Percentiles rank a stretch among this genome's conserved stretches.
Conservation (phyloP, 1,140 invertebrate genomes). For the Hestina assimilis region DNA sequence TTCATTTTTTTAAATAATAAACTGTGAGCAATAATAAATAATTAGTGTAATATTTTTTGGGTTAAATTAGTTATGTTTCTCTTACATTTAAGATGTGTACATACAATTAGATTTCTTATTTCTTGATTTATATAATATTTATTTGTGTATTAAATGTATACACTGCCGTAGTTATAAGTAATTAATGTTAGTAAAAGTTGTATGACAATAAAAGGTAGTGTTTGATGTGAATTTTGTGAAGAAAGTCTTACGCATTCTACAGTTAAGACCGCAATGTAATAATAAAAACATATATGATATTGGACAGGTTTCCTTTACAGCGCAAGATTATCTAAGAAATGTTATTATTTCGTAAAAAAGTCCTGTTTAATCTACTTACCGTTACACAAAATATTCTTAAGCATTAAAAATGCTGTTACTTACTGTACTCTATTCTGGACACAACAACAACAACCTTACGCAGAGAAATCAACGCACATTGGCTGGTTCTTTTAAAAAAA, state of each 20-base stretch:
- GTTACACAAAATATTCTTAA: not conserved
- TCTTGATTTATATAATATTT: no score
- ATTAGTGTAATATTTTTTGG: no score
- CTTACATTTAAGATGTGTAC: no score
- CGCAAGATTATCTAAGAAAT: slow-evolving; percentile 11
- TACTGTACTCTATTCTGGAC: not conserved
- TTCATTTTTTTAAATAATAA: no score
- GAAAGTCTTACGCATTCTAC: no score
- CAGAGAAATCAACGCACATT: not conserved
- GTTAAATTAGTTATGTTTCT: no score
- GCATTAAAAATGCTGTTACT: slow-evolving; percentile 3
- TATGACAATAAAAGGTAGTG: not conserved
- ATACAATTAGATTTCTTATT: not conserved
- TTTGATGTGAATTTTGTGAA: not conserved
- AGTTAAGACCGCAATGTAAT: not conserved
- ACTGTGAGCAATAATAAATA: no score
- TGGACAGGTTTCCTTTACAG: slow-evolving; percentile 3
- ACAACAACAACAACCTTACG: not conserved
- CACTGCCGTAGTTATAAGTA: slow-evolving; percentile 2
- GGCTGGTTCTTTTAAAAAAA: no score
- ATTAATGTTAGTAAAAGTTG: not conserved
- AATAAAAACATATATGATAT: not conserved
- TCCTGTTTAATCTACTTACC: slow-evolving; percentile 5
- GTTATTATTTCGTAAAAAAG: slow-evolving; percentile 2
- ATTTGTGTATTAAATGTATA: not conserved